Evolutionary conservation across 2,888 invertebrate species (phyloP).

Genomic region (Podabrus alpinus): DNA sequence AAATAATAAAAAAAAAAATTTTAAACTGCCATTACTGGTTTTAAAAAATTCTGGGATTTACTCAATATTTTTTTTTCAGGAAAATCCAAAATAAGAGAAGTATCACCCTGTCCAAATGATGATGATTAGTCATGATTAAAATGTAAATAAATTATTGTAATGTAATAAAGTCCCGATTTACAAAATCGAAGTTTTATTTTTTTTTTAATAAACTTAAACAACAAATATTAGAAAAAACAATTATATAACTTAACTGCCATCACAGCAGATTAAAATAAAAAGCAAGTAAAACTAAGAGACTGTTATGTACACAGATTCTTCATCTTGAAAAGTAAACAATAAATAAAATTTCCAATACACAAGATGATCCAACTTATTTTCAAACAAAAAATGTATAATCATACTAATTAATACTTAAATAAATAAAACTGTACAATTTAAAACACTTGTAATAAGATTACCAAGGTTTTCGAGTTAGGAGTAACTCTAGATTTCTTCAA

Average conservation of each 20-base stretch:
- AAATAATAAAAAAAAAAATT: too few species aligned
- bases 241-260: constrained; percentile 14
- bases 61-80: not conserved
- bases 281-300: not conserved
- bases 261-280: constrained; percentile 13
- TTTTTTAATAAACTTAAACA: constrained; percentile 14
- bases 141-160: not conserved
- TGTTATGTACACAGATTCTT: not conserved
- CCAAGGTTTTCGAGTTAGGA: not conserved
- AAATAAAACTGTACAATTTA: not conserved
- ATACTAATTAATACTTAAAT: too few species aligned
- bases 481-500: not conserved
- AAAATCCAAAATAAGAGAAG: not conserved
- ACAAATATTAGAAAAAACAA: constrained; percentile 19
- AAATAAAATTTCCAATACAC: not conserved
- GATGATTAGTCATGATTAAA: not conserved
- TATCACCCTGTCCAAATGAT: not conserved
- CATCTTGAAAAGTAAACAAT: not conserved
- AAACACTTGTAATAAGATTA: too few species aligned
- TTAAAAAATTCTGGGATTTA: not conserved
- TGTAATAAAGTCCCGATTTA: not conserved
- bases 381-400: not conserved
- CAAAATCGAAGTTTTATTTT: constrained; percentile 16
- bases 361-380: not conserved
- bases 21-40: too few species aligned